Conservation (phyloP, 2,113 vertebrate genomes). For the Vimba vimba region DNA sequence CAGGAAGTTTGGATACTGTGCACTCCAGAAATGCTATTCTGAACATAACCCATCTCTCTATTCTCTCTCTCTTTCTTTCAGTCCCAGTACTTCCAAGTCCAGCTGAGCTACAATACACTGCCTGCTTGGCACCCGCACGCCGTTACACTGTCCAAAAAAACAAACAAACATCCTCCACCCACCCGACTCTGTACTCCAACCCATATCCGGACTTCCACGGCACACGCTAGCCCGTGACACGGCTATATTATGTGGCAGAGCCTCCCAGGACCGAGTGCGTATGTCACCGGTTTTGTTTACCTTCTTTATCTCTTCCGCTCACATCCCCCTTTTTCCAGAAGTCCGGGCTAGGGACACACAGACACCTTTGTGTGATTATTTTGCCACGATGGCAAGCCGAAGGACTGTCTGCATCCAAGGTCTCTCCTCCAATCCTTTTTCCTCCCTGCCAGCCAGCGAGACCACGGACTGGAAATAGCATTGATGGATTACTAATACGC, state of each 20-base stretch:
- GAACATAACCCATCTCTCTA: neutral
- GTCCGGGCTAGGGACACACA: conserved; percentile 39
- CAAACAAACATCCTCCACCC: conserved; percentile 12
- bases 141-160: neutral
- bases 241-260: conserved; percentile 27
- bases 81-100: neutral
- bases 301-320: conserved; percentile 40
- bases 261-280: conserved; percentile 25
- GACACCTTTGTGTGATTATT: conserved; percentile 50
- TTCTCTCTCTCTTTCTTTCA: neutral
- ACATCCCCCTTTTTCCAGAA: conserved; percentile 29
- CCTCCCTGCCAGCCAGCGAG: conserved; percentile 30
- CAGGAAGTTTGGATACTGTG: neutral
- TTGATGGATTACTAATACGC: conserved; percentile 59
- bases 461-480: conserved; percentile 52
- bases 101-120: neutral
- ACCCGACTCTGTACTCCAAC: neutral
- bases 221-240: neutral
- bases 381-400: conserved; percentile 30
- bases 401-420: conserved; percentile 38
- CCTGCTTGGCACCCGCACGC: neutral
- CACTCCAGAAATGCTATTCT: conserved; percentile 11
- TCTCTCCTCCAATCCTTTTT: conserved; percentile 32
- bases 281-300: conserved; percentile 39
- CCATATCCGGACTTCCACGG: neutral